Conservation (phyloP, 2,797 vertebrate genomes). For the Tachyglossus aculeatus region DNA sequence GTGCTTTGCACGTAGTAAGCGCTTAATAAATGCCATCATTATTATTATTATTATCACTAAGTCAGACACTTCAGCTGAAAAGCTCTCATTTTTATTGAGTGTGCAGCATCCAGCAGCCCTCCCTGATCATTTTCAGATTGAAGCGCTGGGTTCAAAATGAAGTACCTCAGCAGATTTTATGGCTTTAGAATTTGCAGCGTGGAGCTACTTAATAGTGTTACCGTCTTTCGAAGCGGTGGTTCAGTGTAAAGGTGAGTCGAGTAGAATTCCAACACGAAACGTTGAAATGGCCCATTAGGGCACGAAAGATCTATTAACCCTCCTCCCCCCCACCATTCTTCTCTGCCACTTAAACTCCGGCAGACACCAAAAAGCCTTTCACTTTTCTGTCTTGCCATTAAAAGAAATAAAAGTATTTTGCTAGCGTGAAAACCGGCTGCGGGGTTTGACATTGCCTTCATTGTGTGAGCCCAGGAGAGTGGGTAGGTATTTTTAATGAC, state of each 20-base stretch:
- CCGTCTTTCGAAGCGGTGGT: neutral
- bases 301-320: constrained; percentile 75
- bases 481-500: accelerated
- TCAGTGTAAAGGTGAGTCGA: neutral
- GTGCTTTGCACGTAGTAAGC: too few species aligned
- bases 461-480: neutral
- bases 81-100: neutral
- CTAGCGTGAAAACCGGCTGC: constrained; percentile 75
- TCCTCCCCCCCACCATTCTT: constrained; percentile 78
- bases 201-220: constrained; percentile 27
- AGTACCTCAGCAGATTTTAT: neutral
- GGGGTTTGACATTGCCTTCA: constrained; percentile 27
- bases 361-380: constrained; percentile 80
- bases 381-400: constrained; percentile 79
- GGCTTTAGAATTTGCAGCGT: constrained; percentile 16
- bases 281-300: neutral
- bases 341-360: constrained; percentile 76
- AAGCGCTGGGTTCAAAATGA: neutral
- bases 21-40: too few species aligned
- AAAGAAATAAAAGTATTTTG: constrained; percentile 83
- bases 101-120: neutral
- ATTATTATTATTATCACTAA: too few species aligned
- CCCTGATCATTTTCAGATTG: neutral
- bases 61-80: accelerated
- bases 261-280: neutral